Evolutionary conservation across 2,888 invertebrate species (phyloP).

Genomic region (Lepidocyrtoides sp.): DNA sequence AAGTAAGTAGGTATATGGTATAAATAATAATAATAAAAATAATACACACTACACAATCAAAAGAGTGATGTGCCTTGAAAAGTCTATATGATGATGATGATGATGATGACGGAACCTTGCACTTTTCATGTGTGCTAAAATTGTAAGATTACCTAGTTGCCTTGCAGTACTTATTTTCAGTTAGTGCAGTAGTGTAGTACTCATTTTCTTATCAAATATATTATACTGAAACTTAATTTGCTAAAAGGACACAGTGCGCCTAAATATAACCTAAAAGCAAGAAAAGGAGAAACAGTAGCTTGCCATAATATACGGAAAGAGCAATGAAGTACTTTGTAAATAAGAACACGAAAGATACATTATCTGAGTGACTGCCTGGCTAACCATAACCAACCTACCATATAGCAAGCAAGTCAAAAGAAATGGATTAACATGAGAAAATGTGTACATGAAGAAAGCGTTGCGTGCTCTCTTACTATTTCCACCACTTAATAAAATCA

Average conservation of each 20-base stretch:
- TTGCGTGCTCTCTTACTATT: conserved; percentile 57
- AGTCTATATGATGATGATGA: no score
- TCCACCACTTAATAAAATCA: conserved; percentile 30
- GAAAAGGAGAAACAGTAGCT: not conserved
- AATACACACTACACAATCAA: no score
- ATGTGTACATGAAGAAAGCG: not conserved
- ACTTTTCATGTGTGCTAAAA: no score
- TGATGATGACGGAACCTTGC: no score
- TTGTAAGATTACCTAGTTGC: no score
- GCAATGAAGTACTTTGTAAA: not conserved
- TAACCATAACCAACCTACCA: not conserved
- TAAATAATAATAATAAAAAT: no score
- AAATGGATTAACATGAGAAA: conserved; percentile 51
- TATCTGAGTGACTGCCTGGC: not conserved
- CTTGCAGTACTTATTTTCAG: no score
- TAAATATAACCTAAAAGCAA: not conserved
- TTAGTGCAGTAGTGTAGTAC: no score
- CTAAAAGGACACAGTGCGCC: not conserved
- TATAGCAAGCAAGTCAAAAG: not conserved
- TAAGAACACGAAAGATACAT: not conserved
- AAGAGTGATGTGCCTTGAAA: no score
- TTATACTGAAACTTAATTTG: not conserved
- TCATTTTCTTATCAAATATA: not conserved
- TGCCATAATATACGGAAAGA: not conserved
- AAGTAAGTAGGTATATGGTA: no score